These are phyloP conservation scores for Tetragonisca angustula DNA, from an alignment of 2,888 invertebrate species.

Conservation along the genomic window DNA sequence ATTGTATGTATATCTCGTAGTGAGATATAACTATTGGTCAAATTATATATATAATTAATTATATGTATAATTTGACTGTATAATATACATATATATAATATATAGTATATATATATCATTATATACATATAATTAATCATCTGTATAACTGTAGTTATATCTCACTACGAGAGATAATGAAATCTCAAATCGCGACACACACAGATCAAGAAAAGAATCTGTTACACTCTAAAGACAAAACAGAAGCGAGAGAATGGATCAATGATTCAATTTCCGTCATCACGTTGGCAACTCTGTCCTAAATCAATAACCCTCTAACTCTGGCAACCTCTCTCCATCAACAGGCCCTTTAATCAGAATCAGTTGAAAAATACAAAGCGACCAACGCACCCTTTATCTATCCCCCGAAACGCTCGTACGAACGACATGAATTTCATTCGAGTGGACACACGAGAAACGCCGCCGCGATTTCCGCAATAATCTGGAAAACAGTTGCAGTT, in stretches of 20 bases:
- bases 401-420: neutral
- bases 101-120: too few relatives aligned
- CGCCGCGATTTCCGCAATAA: conserved; percentile 28
- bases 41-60: too few relatives aligned
- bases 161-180: too few relatives aligned
- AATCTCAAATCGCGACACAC: too few relatives aligned
- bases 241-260: neutral
- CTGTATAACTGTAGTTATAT: too few relatives aligned
- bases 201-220: neutral
- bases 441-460: neutral
- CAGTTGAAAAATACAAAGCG: neutral
- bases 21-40: too few relatives aligned
- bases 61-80: too few relatives aligned
- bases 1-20: too few relatives aligned
- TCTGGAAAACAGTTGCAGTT: conserved; percentile 19
- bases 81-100: too few relatives aligned
- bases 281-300: neutral
- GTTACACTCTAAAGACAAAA: neutral
- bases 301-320: neutral
- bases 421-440: conserved; percentile 5
- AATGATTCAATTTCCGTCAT: conserved; percentile 1
- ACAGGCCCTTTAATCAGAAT: neutral
- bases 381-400: neutral
- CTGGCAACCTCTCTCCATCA: neutral
- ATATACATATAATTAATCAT: too few relatives aligned